A percentile compares a stretch with the other conserved stretches of the same genome.
These are phyloP conservation scores for Tor tambroides DNA, from an alignment of 2,113 vertebrate species.

Conservation along the genomic window DNA sequence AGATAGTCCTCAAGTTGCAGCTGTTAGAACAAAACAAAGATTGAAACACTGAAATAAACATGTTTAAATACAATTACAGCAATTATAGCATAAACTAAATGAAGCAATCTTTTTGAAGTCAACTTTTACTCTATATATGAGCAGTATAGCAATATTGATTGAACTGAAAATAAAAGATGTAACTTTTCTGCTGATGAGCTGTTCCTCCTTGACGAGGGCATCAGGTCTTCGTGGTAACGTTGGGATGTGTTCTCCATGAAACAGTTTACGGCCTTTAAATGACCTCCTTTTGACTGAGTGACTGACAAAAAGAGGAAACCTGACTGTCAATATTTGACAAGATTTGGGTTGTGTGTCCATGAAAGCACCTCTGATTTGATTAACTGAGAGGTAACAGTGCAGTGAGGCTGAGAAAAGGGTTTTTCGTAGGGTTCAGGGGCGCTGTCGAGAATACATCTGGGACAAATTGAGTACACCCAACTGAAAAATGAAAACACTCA, in stretches of 20 bases:
- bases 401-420: constrained; percentile 51
- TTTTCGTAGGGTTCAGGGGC: constrained; percentile 49
- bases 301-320: constrained; percentile 35
- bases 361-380: constrained; percentile 31
- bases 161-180: background rate
- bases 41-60: background rate
- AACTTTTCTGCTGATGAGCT: constrained; percentile 58
- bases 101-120: too few species aligned
- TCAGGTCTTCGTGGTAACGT: constrained; percentile 57
- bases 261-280: constrained; percentile 46
- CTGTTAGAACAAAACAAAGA: constrained; percentile 28
- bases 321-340: constrained; percentile 17
- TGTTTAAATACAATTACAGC: background rate
- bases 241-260: constrained; percentile 55
- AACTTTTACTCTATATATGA: too few species aligned
- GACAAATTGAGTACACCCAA: constrained; percentile 53
- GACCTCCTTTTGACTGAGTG: constrained; percentile 55
- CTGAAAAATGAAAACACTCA: constrained; percentile 61
- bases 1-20: constrained; percentile 60
- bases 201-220: constrained; percentile 58
- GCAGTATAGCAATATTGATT: too few species aligned
- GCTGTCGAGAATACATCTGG: constrained; percentile 51
- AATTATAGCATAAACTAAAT: too few species aligned
- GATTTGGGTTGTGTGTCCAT: background rate
- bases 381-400: constrained; percentile 48